Percentiles rank a stretch among this genome's conserved stretches.
Conservation (phyloP, 35 echinoderm and acorn worm species). For the Acanthaster planci region DNA sequence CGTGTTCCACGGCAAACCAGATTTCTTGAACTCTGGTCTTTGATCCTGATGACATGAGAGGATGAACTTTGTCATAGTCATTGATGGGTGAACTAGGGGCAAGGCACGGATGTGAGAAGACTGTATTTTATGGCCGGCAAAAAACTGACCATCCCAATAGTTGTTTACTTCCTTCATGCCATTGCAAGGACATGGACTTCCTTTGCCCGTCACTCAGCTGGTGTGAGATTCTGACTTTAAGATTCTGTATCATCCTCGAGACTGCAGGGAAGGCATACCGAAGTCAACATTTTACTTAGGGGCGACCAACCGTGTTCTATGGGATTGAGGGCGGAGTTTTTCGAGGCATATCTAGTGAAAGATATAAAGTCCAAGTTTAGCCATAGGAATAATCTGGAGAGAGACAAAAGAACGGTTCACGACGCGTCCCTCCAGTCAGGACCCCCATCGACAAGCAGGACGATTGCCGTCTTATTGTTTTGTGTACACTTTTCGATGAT, state of each 20-base stretch:
- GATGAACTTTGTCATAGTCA: constrained; percentile 9
- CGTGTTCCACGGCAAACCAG: constrained; percentile 8
- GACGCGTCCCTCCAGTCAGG: constrained; percentile 45
- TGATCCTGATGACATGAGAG: background rate
- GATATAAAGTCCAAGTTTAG: constrained; percentile 52
- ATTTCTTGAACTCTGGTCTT: background rate
- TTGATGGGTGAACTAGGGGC: background rate
- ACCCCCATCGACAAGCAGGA: constrained; percentile 51
- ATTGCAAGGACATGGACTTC: constrained; percentile 35
- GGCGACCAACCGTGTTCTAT: constrained; percentile 66
- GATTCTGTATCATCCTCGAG: constrained; percentile 42
- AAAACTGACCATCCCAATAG: background rate
- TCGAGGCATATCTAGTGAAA: constrained; percentile 37
- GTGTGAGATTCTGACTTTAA: background rate
- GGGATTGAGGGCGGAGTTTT: constrained; percentile 50
- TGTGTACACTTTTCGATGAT: background rate
- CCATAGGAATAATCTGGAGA: constrained; percentile 1
- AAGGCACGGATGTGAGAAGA: background rate
- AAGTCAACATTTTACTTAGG: constrained; percentile 41
- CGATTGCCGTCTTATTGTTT: background rate
- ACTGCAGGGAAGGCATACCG: constrained; percentile 34
- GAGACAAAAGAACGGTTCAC: constrained; percentile 35
- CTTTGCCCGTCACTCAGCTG: constrained; percentile 18
- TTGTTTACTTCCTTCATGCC: constrained; percentile 24
- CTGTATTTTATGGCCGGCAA: constrained; percentile 20